Conservation (phyloP, 2,888 invertebrate species). For the Myopa tessellatipennis region DNA sequence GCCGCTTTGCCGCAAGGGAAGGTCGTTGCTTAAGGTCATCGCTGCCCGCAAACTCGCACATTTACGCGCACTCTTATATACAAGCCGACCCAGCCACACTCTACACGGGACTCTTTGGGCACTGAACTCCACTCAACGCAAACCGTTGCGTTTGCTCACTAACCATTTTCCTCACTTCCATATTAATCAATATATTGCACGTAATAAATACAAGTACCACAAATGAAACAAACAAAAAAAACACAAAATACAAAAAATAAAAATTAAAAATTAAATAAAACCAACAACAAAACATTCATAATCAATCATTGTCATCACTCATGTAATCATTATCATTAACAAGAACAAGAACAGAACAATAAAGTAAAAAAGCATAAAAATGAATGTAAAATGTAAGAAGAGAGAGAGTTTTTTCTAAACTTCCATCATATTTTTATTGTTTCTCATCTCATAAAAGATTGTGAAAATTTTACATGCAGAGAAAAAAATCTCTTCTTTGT, state of each 20-base stretch:
- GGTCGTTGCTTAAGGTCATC: conserved; percentile 37
- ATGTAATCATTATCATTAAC: conserved; percentile 51
- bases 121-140: background rate
- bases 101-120: conserved; percentile 56
- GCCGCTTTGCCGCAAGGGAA: conserved; percentile 38
- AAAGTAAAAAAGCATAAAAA: conserved; percentile 58
- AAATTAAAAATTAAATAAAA: conserved; percentile 44
- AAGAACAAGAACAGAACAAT: conserved; percentile 48
- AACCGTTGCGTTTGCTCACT: conserved; percentile 1
- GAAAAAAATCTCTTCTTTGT: too few species aligned
- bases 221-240: background rate
- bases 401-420: conserved; percentile 3
- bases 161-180: conserved; percentile 22
- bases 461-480: too few species aligned
- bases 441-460: too few species aligned
- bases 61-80: conserved; percentile 40
- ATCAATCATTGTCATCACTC: conserved; percentile 47
- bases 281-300: conserved; percentile 22
- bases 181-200: conserved; percentile 45
- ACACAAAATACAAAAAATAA: background rate
- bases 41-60: conserved; percentile 27
- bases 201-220: conserved; percentile 43
- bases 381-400: conserved; percentile 60
- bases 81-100: conserved; percentile 40
- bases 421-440: too few species aligned